phyloP scores from a whole-genome alignment of 1,140 invertebrate species.

The Ladona fulva region DNA sequence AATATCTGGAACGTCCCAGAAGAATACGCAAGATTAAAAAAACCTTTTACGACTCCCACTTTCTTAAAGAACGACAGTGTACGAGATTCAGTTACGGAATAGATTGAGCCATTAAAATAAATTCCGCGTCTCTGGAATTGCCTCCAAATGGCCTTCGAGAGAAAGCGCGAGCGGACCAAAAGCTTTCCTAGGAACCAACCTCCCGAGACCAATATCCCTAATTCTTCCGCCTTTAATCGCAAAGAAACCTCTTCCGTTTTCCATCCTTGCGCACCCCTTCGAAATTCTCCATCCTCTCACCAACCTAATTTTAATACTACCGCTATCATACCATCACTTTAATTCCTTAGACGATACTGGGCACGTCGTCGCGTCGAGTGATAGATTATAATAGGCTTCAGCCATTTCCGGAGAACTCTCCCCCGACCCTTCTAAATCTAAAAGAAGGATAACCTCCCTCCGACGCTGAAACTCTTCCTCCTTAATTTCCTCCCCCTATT shows the following conservation, averaged over 20 bases:
- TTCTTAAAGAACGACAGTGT: not conserved
- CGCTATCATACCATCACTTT: not conserved
- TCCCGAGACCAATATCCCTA: not conserved
- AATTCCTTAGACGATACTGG: not conserved
- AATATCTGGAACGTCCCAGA: not conserved
- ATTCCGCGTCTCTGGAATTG: not conserved
- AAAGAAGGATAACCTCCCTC: not conserved
- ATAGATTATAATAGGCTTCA: constrained; percentile 15
- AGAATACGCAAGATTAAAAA: not conserved
- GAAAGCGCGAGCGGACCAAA: not conserved
- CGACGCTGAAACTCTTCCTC: too few species aligned
- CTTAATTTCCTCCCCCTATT: not conserved
- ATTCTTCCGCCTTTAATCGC: not conserved
- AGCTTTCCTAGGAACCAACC: not conserved
- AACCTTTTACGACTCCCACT: not conserved
- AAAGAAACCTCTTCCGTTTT: not conserved
- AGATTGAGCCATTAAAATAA: not conserved
- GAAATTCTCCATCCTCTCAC: not conserved
- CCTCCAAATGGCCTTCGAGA: not conserved
- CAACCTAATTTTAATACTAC: not conserved
- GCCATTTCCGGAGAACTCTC: not conserved
- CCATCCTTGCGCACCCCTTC: not conserved
- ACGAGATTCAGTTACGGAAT: not conserved
- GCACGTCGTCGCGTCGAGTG: not conserved
- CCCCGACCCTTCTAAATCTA: not conserved